Evolutionary conservation across 2,888 invertebrate genomes (phyloP).

Genomic region (Euzophera pinguis): DNA sequence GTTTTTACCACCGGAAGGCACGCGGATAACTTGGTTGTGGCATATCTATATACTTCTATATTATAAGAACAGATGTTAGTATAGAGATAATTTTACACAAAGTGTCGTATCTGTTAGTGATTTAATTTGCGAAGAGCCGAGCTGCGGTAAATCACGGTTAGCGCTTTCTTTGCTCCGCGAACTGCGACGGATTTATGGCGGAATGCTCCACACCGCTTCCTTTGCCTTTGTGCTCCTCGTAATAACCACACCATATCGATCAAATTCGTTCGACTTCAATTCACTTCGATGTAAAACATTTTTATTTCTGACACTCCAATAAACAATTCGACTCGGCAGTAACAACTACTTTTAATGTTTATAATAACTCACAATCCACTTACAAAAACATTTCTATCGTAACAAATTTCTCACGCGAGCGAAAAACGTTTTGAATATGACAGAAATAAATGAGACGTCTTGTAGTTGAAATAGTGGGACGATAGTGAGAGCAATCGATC

Average conservation of each 20-base stretch:
- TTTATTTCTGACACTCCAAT: conserved; percentile 34
- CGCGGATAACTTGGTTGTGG: too few species aligned
- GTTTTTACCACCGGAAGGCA: too few species aligned
- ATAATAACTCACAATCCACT: conserved; percentile 38
- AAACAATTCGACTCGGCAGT: conserved; percentile 31
- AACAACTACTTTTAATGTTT: conserved; percentile 36
- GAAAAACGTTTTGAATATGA: conserved; percentile 60
- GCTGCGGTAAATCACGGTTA: conserved; percentile 68
- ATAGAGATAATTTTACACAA: not conserved
- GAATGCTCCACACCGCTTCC: conserved; percentile 45
- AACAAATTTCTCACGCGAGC: conserved; percentile 40
- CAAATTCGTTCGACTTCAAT: conserved; percentile 19
- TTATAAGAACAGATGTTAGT: not conserved
- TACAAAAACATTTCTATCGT: conserved; percentile 42
- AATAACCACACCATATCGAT: conserved; percentile 27
- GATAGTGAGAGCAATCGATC: conserved; percentile 65
- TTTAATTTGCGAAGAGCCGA: conserved; percentile 10
- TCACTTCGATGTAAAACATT: conserved; percentile 26
- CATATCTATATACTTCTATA: too few species aligned
- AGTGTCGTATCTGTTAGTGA: not conserved
- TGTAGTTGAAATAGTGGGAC: conserved; percentile 63
- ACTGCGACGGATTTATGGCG: conserved; percentile 50
- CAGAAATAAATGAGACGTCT: conserved; percentile 64
- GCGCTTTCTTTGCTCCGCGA: conserved; percentile 55
- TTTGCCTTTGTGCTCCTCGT: conserved; percentile 44